phyloP scores from a whole-genome alignment of 2,113 vertebrate genomes.

The Paradisaea rubra region DNA sequence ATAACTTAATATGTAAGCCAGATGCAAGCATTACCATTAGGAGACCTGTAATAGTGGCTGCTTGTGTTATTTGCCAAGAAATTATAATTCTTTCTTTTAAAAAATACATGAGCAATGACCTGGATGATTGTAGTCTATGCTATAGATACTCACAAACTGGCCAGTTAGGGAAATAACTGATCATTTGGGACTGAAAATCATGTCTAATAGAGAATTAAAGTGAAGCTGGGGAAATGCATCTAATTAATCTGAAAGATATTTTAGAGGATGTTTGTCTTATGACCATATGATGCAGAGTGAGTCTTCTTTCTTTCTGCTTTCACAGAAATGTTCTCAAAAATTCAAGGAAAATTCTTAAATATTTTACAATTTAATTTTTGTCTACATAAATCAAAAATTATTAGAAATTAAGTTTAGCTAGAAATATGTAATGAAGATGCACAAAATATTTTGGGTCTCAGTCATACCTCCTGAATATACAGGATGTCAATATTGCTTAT shows the following conservation, averaged over 20 bases:
- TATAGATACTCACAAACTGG: not conserved
- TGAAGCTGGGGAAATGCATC: not conserved
- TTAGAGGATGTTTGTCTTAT: not conserved
- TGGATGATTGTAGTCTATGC: not conserved
- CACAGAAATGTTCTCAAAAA: not conserved
- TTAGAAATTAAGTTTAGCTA: not conserved
- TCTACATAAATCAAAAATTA: not conserved
- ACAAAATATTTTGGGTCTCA: not conserved
- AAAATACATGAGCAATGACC: not conserved
- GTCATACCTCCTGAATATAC: not conserved
- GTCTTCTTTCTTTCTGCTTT: not conserved
- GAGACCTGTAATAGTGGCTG: not conserved
- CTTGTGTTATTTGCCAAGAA: not conserved
- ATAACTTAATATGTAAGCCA: not conserved
- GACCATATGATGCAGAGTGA: not conserved
- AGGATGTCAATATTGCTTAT: not conserved
- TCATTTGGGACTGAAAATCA: not conserved
- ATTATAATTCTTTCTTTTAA: not conserved
- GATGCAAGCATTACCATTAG: not conserved
- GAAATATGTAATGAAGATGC: not conserved
- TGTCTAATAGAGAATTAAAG: not conserved
- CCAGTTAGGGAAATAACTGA: not conserved
- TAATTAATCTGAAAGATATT: not conserved
- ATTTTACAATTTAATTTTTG: not conserved
- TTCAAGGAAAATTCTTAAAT: not conserved